phyloP scores from a whole-genome alignment of 2,113 vertebrate species.

The Cyanoramphus novaezelandiae region DNA sequence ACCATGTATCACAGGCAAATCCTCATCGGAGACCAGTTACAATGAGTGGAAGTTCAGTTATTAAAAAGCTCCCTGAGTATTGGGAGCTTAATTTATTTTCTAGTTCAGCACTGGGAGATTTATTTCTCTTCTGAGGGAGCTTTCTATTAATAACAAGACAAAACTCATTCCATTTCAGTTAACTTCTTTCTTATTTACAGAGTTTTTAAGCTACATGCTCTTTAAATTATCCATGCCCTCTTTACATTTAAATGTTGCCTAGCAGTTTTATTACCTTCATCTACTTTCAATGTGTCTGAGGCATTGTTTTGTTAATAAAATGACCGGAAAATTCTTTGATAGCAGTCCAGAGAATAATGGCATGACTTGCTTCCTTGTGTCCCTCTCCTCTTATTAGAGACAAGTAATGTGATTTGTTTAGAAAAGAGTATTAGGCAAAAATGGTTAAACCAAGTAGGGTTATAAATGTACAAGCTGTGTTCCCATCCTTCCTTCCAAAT shows the following conservation, averaged over 20 bases:
- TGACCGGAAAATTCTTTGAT: not conserved
- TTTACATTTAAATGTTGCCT: constrained; percentile 12
- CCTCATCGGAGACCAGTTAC: not conserved
- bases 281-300: not conserved
- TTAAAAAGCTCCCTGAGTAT: not conserved
- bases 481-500: not conserved
- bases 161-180: constrained; percentile 34
- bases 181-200: constrained; percentile 39
- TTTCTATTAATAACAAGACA: constrained; percentile 13
- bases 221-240: constrained; percentile 27
- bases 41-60: not conserved
- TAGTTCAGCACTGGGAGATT: constrained; percentile 2
- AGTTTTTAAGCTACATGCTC: constrained; percentile 24
- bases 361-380: not conserved
- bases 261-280: constrained; percentile 25
- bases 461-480: not conserved
- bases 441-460: not conserved
- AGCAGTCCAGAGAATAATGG: not conserved
- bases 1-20: not conserved
- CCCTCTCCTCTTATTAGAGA: not conserved
- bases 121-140: constrained; percentile 18
- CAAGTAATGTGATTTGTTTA: not conserved
- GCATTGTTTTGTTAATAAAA: constrained; percentile 31
- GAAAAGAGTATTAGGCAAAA: not conserved
- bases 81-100: constrained; percentile 18